Evolutionary conservation across 92 coral and sea anemone genomes (phyloP).

Genomic region (Phenganax stokvisi): DNA sequence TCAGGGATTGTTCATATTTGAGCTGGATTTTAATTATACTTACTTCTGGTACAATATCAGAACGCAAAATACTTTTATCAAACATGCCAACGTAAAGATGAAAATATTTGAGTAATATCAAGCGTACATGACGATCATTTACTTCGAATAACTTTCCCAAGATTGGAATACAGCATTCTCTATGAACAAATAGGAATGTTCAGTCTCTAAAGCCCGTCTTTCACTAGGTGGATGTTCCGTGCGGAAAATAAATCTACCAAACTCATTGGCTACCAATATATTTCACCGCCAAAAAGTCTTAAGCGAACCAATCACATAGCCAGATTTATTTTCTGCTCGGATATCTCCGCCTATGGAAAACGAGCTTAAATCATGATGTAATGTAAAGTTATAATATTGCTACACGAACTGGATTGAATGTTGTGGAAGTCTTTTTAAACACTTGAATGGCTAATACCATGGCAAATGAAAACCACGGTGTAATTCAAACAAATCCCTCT

Average conservation of each 20-base stretch:
- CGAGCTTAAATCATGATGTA: too few species aligned
- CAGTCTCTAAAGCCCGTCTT: not conserved
- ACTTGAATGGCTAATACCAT: too few species aligned
- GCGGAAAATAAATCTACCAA: not conserved
- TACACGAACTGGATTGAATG: too few species aligned
- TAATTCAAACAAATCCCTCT: too few species aligned
- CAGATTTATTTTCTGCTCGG: too few species aligned
- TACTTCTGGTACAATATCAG: conserved; percentile 81
- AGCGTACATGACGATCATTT: conserved; percentile 75
- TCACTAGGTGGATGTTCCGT: not conserved
- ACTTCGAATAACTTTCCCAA: conserved; percentile 69
- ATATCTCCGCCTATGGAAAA: too few species aligned
- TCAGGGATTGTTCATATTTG: not conserved
- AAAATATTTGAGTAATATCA: conserved; percentile 76
- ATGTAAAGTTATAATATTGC: too few species aligned
- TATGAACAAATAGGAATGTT: conserved; percentile 22
- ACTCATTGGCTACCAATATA: not conserved
- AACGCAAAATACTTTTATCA: conserved; percentile 59
- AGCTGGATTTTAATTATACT: not conserved
- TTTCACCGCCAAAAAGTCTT: not conserved
- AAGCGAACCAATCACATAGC: too few species aligned
- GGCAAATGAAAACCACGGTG: too few species aligned
- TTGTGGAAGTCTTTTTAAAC: too few species aligned
- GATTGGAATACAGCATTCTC: conserved; percentile 79
- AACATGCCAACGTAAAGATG: conserved; percentile 67